Conservation (phyloP, 2,113 vertebrate genomes). For the Sander lucioperca region DNA sequence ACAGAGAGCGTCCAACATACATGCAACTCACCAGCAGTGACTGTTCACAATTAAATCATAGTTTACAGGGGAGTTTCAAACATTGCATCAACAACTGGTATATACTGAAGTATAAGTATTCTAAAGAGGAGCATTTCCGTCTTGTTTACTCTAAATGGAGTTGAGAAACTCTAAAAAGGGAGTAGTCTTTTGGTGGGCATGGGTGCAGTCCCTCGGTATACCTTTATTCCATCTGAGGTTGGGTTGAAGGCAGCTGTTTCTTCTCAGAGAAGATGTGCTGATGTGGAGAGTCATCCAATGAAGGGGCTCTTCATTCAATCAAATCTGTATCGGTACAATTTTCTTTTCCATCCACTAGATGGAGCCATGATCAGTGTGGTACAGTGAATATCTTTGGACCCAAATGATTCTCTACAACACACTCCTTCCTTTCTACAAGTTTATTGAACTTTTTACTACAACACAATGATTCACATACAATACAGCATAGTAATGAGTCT, state of each 20-base stretch:
- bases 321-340: not conserved
- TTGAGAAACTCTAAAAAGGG: not conserved
- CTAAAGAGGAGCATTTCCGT: not conserved
- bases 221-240: not conserved
- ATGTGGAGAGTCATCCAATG: not conserved
- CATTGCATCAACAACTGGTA: not conserved
- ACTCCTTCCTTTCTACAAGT: constrained; percentile 73
- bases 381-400: no score
- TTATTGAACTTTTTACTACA: constrained; percentile 80
- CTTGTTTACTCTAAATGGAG: not conserved
- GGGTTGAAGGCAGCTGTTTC: not conserved
- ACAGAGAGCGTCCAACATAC: not conserved
- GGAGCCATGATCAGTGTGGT: not conserved
- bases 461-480: constrained; percentile 78
- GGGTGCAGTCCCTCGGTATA: not conserved
- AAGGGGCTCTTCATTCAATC: not conserved
- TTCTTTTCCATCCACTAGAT: constrained; percentile 8
- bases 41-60: not conserved
- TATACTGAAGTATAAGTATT: not conserved
- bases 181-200: not conserved
- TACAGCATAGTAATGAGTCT: constrained; percentile 72
- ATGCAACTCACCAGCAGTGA: not conserved
- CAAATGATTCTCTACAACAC: constrained; percentile 12
- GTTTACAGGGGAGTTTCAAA: not conserved
- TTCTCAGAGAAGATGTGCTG: not conserved